Evolutionary conservation across 2,797 vertebrate species (phyloP), one percentile per base, ranked within the genome.

Genomic region (Lepus townsendii): DNA sequence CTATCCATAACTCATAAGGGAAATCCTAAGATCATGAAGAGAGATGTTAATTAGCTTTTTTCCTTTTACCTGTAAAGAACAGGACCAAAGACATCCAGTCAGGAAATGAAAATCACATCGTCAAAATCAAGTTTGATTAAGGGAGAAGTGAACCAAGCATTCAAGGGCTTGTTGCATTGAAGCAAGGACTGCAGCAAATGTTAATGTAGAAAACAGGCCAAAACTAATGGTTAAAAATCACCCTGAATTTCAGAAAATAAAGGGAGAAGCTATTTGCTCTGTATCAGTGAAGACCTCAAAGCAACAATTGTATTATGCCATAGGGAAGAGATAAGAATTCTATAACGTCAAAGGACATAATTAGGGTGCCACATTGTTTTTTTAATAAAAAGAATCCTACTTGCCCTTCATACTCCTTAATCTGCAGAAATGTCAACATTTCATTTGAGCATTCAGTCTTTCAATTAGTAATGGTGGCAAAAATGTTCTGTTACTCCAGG

Each of bases 1-100:
- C 11, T 90, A 20, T 87, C 65, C 27, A 71, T 89, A 83, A 94
- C 47, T 52, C 66, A 77, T 54, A 71, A 69, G 68, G 78, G 92
- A 97, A 94, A 47, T 6, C 17, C 30, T 90, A 90, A 82, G 22
- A 94, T 88, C 71, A 80, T 17, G 22, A 91, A 95, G 85, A 92
- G 35, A 26, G 32, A 77, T 57, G n/a, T 57, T 97, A 93, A 88
- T 95, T 88, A 95, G 62, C 80, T 63, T 73, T 92, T 89, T 96
- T 93, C 52, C 38, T 62, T 96, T 88, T 90, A 92, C 78, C 83
- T 83, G 65, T 62, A 96, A 94, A 93, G 83, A 95, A 83, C 4
- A 93, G n/a, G 24, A 88, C 54, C 80, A 94, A 96, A 94, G 84
- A 13, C 62, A 88, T 87, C 92, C 73, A 87, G n/a, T 83, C 14